phyloP scores from a whole-genome alignment of 1,140 invertebrate species.

The Mylabris phalerata region DNA sequence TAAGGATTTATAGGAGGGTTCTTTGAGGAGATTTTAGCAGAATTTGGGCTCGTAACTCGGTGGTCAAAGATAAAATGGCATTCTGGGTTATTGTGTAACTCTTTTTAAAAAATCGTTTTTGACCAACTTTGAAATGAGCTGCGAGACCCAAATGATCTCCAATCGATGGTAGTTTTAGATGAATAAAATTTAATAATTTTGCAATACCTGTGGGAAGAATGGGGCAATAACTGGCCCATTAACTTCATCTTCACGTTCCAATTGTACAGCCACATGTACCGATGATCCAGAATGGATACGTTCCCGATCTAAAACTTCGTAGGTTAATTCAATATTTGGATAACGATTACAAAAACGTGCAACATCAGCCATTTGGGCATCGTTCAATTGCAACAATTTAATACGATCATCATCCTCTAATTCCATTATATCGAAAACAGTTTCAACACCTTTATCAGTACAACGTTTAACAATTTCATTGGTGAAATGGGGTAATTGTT shows the following conservation, averaged over 20 bases:
- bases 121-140: no score
- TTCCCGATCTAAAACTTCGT: conserved; percentile 84
- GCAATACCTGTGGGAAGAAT: conserved; percentile 75
- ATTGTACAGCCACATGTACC: conserved; percentile 81
- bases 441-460: conserved; percentile 87
- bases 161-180: no score
- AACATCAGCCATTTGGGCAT: conserved; percentile 92
- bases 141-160: no score
- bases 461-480: conserved; percentile 86
- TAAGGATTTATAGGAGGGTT: no score
- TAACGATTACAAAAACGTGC: conserved; percentile 98
- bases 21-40: no score
- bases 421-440: conserved; percentile 98
- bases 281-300: conserved; percentile 69
- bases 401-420: conserved; percentile 91
- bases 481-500: conserved; percentile 94
- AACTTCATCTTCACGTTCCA: conserved; percentile 97
- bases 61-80: no score
- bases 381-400: conserved; percentile 74
- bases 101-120: no score
- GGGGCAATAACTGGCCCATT: conserved; percentile 95
- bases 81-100: no score
- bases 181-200: no score
- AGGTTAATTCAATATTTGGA: conserved; percentile 96
- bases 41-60: no score